phyloP scores from a whole-genome alignment of 2,113 vertebrate genomes.

The Pholis gunnellus region DNA sequence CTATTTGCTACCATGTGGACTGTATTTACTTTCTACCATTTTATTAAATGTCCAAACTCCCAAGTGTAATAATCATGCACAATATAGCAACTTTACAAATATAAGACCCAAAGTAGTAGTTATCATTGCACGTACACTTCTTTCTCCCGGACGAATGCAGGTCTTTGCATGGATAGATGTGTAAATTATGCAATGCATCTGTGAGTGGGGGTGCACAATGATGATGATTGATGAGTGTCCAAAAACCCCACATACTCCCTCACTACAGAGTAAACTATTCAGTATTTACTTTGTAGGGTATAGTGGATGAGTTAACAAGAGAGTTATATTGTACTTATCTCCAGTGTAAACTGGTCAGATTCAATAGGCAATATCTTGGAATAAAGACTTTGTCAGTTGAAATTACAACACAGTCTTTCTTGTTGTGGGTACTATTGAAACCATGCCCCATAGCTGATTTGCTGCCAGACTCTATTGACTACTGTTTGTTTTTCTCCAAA shows the following conservation, averaged over 20 bases:
- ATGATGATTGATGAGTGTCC: neutral
- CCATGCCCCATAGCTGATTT: conserved; percentile 21
- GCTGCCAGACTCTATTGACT: conserved; percentile 37
- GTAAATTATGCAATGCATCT: neutral
- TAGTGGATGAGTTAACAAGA: conserved; percentile 14
- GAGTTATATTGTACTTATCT: conserved; percentile 9
- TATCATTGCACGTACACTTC: neutral
- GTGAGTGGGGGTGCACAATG: neutral
- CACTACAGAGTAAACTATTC: conserved; percentile 1
- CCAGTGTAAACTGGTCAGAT: conserved; percentile 26
- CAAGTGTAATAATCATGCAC: neutral
- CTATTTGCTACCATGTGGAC: no score
- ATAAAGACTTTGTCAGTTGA: conserved; percentile 28
- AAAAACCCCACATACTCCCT: neutral
- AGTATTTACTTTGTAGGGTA: neutral
- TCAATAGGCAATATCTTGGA: conserved; percentile 31
- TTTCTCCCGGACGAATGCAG: neutral
- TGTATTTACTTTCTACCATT: neutral
- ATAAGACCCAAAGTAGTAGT: neutral
- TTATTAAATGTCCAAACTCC: neutral
- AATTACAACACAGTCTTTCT: conserved; percentile 47
- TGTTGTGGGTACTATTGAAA: conserved; percentile 42
- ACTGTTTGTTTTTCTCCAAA: conserved; percentile 29
- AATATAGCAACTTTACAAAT: neutral
- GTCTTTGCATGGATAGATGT: neutral